Conservation (phyloP, 2,888 invertebrate species). For the Dilophus febrilis region DNA sequence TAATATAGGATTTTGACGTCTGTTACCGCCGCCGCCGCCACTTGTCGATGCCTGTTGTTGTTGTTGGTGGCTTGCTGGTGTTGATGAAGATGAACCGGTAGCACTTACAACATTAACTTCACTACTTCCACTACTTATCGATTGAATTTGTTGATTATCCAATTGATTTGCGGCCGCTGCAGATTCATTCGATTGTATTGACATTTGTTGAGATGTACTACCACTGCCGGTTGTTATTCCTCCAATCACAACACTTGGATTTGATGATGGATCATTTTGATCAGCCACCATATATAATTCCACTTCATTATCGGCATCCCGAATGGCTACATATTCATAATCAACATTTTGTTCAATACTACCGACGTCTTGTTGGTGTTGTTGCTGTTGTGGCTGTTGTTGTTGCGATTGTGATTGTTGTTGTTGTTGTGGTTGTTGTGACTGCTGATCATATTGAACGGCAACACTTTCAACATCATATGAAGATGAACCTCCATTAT, state of each 20-base stretch:
- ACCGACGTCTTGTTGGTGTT: slow-evolving; percentile 29
- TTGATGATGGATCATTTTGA: slow-evolving; percentile 40
- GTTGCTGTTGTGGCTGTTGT: too few species aligned
- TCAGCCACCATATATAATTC: slow-evolving; percentile 48
- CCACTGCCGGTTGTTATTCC: slow-evolving; percentile 14
- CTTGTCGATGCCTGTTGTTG: slow-evolving; percentile 15
- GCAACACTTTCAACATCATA: slow-evolving; percentile 43
- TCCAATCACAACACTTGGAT: slow-evolving; percentile 18
- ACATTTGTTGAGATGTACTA: slow-evolving; percentile 11
- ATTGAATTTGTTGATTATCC: slow-evolving; percentile 42
- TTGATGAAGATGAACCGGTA: slow-evolving; percentile 18
- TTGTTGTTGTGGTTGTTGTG: slow-evolving; percentile 14
- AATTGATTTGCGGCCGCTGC: slow-evolving; percentile 10
- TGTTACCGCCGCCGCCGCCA: slow-evolving; percentile 19
- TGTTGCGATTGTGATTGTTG: too few species aligned
- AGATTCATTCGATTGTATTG: slow-evolving; percentile 12
- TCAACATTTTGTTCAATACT: slow-evolving; percentile 34
- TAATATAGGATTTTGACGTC: too few species aligned
- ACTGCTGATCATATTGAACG: slow-evolving; percentile 33
- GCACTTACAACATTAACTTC: too few species aligned
- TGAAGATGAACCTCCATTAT: slow-evolving; percentile 37
- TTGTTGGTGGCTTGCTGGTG: too few species aligned
- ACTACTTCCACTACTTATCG: slow-evolving; percentile 61
- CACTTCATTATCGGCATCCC: slow-evolving; percentile 39
- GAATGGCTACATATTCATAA: slow-evolving; percentile 33